phyloP scores from a whole-genome alignment of 2,888 invertebrate genomes.

The Dynastes hyllus region DNA sequence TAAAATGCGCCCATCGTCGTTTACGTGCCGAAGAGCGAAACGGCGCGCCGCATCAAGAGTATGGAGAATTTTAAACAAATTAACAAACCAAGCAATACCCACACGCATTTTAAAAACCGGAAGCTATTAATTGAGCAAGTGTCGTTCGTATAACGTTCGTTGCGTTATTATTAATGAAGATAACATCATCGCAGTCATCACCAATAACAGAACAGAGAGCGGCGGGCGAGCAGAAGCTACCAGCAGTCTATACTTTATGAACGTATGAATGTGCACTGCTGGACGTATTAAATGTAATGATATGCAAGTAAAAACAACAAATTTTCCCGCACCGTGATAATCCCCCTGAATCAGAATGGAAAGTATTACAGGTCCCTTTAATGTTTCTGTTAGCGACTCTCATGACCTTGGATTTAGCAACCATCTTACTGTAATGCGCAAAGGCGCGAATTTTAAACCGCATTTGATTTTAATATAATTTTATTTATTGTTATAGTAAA shows the following conservation, averaged over 20 bases:
- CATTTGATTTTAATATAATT: no score
- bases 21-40: constrained; percentile 17
- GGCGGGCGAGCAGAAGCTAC: constrained; percentile 12
- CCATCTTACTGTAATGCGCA: no score
- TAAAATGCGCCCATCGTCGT: neutral
- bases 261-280: neutral
- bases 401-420: no score
- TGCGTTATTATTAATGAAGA: constrained; percentile 47
- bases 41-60: neutral
- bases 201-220: constrained; percentile 39
- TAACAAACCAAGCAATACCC: constrained; percentile 62
- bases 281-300: neutral
- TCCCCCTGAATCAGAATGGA: no score
- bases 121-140: constrained; percentile 61
- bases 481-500: no score
- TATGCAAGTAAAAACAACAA: no score
- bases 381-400: no score
- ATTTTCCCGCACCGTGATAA: no score
- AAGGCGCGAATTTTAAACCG: no score
- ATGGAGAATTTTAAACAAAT: constrained; percentile 60
- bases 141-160: constrained; percentile 50
- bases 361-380: no score
- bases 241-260: constrained; percentile 23
- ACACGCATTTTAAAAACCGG: constrained; percentile 61
- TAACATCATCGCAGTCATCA: constrained; percentile 45